Conservation (phyloP, 2,888 invertebrate genomes). For the Scaptomyza tumidula region DNA sequence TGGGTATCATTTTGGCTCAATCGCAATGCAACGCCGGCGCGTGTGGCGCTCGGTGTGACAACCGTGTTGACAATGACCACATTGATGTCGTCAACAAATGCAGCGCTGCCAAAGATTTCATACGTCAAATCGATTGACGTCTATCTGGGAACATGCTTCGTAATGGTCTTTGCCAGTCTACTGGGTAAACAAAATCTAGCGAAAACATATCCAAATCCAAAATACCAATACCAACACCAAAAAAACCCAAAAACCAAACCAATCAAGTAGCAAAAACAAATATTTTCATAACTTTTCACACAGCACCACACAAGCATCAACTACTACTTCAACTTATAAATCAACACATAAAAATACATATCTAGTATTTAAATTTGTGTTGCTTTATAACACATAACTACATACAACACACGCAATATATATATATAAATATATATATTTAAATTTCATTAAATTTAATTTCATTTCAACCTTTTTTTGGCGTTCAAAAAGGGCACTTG, state of each 20-base stretch:
- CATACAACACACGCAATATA: neutral
- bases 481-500: constrained; percentile 23
- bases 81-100: constrained; percentile 97
- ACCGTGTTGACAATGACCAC: constrained; percentile 99
- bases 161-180: constrained; percentile 99
- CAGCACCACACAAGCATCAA: constrained; percentile 34
- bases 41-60: constrained; percentile 96
- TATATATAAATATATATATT: neutral
- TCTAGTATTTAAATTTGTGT: constrained; percentile 22
- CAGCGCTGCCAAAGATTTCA: constrained; percentile 98
- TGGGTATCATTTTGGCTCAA: constrained; percentile 99
- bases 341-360: constrained; percentile 17
- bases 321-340: constrained; percentile 1
- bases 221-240: constrained; percentile 30
- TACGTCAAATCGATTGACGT: constrained; percentile 99
- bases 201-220: constrained; percentile 46
- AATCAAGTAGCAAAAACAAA: constrained; percentile 32
- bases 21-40: constrained; percentile 96
- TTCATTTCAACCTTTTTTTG: constrained; percentile 16
- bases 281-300: constrained; percentile 18
- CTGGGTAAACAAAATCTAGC: constrained; percentile 89
- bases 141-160: constrained; percentile 98
- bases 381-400: constrained; percentile 28
- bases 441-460: constrained; percentile 17
- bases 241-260: constrained; percentile 12